Percentiles rank a stretch among this genome's conserved stretches.
Evolutionary conservation across 2,113 vertebrate genomes (phyloP).

Genomic region (Oryzias javanicus): DNA sequence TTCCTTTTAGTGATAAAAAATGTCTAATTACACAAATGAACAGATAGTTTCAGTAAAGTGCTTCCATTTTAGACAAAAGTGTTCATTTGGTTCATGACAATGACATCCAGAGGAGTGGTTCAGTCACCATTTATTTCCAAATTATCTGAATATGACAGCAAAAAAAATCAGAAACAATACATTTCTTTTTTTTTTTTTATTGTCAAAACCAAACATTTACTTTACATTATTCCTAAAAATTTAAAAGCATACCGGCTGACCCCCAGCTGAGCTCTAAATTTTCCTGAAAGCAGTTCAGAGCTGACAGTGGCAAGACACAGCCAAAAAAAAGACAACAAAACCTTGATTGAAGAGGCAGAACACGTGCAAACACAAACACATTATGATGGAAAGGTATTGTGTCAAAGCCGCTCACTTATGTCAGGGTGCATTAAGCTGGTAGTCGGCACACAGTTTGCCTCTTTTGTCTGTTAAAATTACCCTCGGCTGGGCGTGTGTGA

Average conservation of each 20-base stretch:
- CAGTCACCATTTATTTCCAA: too few relatives aligned
- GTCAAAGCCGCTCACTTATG: slow-evolving; percentile 48
- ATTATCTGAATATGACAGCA: too few relatives aligned
- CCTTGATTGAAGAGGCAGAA: slow-evolving; percentile 41
- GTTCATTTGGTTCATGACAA: too few relatives aligned
- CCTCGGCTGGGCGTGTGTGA: slow-evolving; percentile 3
- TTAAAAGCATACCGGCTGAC: too few relatives aligned
- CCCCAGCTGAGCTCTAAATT: slow-evolving; percentile 5
- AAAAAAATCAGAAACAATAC: too few relatives aligned
- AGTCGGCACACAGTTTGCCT: slow-evolving; percentile 24
- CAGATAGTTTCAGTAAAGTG: too few relatives aligned
- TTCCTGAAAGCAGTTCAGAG: slow-evolving; percentile 13
- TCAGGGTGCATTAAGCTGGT: slow-evolving; percentile 54
- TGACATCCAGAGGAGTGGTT: too few relatives aligned
- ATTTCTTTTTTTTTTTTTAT: too few relatives aligned
- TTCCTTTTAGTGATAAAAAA: slow-evolving; percentile 66
- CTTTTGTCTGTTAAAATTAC: slow-evolving; percentile 59
- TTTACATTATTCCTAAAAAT: background rate
- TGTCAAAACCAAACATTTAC: too few relatives aligned
- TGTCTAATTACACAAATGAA: slow-evolving; percentile 52
- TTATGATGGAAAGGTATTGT: slow-evolving; percentile 53
- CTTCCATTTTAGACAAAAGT: too few relatives aligned
- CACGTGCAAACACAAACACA: slow-evolving; percentile 25
- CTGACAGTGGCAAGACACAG: slow-evolving; percentile 2
- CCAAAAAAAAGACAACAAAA: background rate